Percentiles rank a stretch among this genome's conserved stretches.
Conservation (phyloP, 2,888 invertebrate genomes). For the Cloeon dipterum region DNA sequence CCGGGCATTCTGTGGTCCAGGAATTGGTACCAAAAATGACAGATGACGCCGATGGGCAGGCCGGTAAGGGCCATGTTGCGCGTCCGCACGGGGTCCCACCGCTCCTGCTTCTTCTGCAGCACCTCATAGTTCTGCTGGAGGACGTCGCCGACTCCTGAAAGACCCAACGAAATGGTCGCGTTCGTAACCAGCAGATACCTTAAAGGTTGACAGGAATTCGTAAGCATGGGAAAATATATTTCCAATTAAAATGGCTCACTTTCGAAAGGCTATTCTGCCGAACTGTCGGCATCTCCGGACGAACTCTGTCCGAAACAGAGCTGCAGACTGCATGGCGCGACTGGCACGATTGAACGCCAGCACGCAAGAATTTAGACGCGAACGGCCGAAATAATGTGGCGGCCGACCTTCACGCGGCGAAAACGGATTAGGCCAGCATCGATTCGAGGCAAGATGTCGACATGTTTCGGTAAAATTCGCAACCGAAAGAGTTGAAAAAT, state of each 20-base stretch:
- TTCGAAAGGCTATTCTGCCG: constrained; percentile 10
- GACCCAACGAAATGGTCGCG: constrained; percentile 43
- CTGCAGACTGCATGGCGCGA: background rate
- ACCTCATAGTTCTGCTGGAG: constrained; percentile 62
- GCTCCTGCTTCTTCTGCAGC: constrained; percentile 22
- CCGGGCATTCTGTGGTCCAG: constrained; percentile 52
- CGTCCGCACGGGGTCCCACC: constrained; percentile 36
- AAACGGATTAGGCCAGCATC: too few species aligned
- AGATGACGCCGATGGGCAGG: constrained; percentile 47
- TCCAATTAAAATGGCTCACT: too few species aligned
- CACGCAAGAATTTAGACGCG: too few species aligned
- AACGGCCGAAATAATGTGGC: too few species aligned
- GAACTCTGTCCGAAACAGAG: constrained; percentile 3
- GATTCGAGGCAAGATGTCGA: too few species aligned
- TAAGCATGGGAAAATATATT: too few species aligned
- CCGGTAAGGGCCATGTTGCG: constrained; percentile 58
- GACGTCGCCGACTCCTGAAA: constrained; percentile 57
- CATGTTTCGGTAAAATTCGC: too few species aligned
- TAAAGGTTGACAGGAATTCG: too few species aligned
- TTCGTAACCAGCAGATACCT: constrained; percentile 60
- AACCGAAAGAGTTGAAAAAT: too few species aligned
- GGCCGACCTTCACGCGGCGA: too few species aligned
- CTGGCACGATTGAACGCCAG: too few species aligned
- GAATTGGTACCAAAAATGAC: constrained; percentile 68
- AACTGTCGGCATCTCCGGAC: constrained; percentile 3